Evolutionary conservation across 2,797 vertebrate genomes (phyloP).

Genomic region (Notolabrus celidotus): DNA sequence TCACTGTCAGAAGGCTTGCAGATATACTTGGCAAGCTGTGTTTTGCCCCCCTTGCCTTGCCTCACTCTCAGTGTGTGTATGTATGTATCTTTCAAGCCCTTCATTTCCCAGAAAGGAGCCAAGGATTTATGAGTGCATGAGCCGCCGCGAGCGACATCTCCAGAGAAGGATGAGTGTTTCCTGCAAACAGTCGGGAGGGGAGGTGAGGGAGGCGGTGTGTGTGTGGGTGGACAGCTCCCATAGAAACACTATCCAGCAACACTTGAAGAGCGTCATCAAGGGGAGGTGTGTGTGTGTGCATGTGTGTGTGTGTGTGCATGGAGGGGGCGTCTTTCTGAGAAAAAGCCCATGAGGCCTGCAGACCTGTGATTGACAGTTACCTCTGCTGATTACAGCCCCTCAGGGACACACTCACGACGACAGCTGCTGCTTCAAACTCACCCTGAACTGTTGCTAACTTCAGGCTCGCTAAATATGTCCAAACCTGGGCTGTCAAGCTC

Average conservation of each 20-base stretch:
- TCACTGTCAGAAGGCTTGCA: slow-evolving; percentile 64
- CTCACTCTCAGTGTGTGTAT: slow-evolving; percentile 45
- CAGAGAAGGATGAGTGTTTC: slow-evolving; percentile 86
- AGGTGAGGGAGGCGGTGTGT: slow-evolving; percentile 37
- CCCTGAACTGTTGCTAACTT: slow-evolving; percentile 62
- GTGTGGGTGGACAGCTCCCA: slow-evolving; percentile 81
- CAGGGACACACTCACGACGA: slow-evolving; percentile 54
- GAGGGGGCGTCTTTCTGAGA: slow-evolving; percentile 76
- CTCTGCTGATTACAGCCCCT: slow-evolving; percentile 75
- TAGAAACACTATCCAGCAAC: slow-evolving; percentile 85
- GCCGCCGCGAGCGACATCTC: slow-evolving; percentile 79
- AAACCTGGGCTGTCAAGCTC: slow-evolving; percentile 53
- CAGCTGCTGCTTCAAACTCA: slow-evolving; percentile 75
- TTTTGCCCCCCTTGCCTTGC: slow-evolving; percentile 30
- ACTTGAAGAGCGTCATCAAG: slow-evolving; percentile 84
- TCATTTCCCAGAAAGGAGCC: slow-evolving; percentile 78
- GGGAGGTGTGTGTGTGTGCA: slow-evolving; percentile 53
- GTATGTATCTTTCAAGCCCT: slow-evolving; percentile 72
- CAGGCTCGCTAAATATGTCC: slow-evolving; percentile 62
- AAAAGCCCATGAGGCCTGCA: slow-evolving; percentile 69
- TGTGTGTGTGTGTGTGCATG: slow-evolving; percentile 41
- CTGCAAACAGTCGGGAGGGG: slow-evolving; percentile 83
- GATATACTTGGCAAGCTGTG: slow-evolving; percentile 72
- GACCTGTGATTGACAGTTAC: slow-evolving; percentile 78
- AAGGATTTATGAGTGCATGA: slow-evolving; percentile 78